Evolutionary conservation across 2,888 invertebrate species (phyloP), one percentile per base, ranked within the genome.

Genomic region (Drosophila sordidapex): DNA sequence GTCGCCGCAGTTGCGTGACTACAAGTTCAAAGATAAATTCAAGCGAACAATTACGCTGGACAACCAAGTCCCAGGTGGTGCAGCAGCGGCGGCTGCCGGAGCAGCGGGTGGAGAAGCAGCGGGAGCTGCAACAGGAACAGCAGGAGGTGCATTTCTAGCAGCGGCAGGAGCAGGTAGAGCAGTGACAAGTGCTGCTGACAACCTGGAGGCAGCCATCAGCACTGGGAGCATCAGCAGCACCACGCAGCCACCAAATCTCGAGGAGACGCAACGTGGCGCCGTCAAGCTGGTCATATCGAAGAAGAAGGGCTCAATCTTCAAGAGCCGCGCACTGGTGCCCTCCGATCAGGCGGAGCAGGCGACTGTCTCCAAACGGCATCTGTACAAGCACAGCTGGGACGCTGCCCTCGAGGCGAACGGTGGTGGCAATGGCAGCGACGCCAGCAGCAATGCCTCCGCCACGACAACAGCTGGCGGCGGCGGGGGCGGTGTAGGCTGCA

Each of bases 301-400:
- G 91, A 97, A 97, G 92, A 97, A 98, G 91, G 97, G 97, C 54
- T 97, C 97, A 87, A 97, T 98, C 92, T 98, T 98, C 91, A 98
- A 98, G 91, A 97, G 97, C 90, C 95, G 97, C 68, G 96, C 96
- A 18, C 93, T 96, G 77, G 95, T 95, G 21, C 89, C 87, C 1
- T 89, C 91, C n/a, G 91, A 91, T 49, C 90, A 91, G 67, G 94
- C 91, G 2, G 90, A 92, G 66, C 87, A 91, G 59, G 88, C 75
- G 95, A 95, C 64, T 93, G 95, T 70, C 96, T 82, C 96, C 87
- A 96, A 97, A 92, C 94, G 97, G 57, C 97, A 97, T 67, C 93
- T 97, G 40, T 98, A 98, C 91, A 96, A 96, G 92, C 98, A 98
- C 93, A 97, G 97, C 93, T 98, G 98, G 97, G 96, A 96, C 78